Conservation (phyloP, 1,140 invertebrate genomes). For the Camponotus floridanus region DNA sequence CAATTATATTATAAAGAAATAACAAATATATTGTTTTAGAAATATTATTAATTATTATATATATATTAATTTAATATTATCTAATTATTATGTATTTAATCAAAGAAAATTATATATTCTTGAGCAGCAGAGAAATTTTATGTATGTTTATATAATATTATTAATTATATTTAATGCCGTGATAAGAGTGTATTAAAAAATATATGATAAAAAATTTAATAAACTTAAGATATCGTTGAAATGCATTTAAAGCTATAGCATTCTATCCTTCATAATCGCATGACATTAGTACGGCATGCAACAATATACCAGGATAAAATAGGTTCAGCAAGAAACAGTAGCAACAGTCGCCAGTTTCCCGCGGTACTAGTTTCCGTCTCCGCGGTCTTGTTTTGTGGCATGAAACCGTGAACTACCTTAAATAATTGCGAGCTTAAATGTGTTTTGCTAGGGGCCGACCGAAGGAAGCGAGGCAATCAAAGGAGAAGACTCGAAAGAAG, state of each 20-base stretch:
- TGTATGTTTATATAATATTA: neutral
- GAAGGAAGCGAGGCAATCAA: slow-evolving; percentile 70
- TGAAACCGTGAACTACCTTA: slow-evolving; percentile 77
- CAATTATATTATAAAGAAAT: slow-evolving; percentile 24
- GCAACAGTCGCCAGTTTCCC: slow-evolving; percentile 77
- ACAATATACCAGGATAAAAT: slow-evolving; percentile 54
- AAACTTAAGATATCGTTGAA: slow-evolving; percentile 40
- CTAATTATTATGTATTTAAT: neutral
- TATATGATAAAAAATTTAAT: slow-evolving; percentile 11
- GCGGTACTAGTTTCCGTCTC: slow-evolving; percentile 74
- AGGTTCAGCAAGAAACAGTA: slow-evolving; percentile 72
- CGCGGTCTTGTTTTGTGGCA: slow-evolving; percentile 75
- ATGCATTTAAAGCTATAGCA: slow-evolving; percentile 16
- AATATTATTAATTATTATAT: neutral
- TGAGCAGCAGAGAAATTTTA: neutral
- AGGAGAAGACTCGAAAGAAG: slow-evolving; percentile 64
- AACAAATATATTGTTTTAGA: neutral
- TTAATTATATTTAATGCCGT: slow-evolving; percentile 15
- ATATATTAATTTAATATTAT: too few species aligned
- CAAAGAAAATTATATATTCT: neutral
- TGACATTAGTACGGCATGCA: slow-evolving; percentile 44
- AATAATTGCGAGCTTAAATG: slow-evolving; percentile 80
- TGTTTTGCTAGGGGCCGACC: slow-evolving; percentile 73
- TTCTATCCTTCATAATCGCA: slow-evolving; percentile 58
- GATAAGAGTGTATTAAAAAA: neutral